Conservation (phyloP, 2,888 invertebrate genomes). For the Resseliella maxima region DNA sequence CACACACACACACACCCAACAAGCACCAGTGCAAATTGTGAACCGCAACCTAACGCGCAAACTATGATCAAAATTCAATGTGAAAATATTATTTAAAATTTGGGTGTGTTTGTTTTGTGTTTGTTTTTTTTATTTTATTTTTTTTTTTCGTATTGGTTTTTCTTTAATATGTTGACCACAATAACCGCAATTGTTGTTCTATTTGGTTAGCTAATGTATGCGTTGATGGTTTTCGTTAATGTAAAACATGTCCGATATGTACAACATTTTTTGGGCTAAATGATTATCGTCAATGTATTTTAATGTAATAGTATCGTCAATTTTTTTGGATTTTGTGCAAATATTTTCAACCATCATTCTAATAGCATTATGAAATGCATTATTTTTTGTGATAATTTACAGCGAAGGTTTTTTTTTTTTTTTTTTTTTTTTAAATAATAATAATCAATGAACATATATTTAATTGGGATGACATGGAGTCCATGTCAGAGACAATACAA, state of each 20-base stretch:
- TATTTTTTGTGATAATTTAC: not conserved
- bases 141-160: not conserved
- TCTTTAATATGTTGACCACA: conserved; percentile 10
- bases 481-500: too few relatives aligned
- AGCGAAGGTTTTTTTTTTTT: not conserved
- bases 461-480: not conserved
- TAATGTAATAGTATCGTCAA: not conserved
- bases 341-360: conserved; percentile 15
- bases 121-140: too few relatives aligned
- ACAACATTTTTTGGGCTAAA: not conserved
- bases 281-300: not conserved
- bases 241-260: conserved; percentile 28
- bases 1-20: too few relatives aligned
- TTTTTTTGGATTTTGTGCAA: not conserved
- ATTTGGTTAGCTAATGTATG: conserved; percentile 37
- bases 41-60: conserved; percentile 17
- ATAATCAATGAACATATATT: not conserved
- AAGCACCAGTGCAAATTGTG: too few relatives aligned
- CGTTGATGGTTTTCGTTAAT: conserved; percentile 16
- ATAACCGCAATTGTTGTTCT: conserved; percentile 14
- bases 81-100: conserved; percentile 1
- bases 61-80: conserved; percentile 7
- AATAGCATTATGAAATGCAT: not conserved
- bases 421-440: too few relatives aligned
- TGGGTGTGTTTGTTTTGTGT: not conserved